Evolutionary conservation across 2,888 invertebrate species (phyloP).

Genomic region (Carpatolechia fugitivella): DNA sequence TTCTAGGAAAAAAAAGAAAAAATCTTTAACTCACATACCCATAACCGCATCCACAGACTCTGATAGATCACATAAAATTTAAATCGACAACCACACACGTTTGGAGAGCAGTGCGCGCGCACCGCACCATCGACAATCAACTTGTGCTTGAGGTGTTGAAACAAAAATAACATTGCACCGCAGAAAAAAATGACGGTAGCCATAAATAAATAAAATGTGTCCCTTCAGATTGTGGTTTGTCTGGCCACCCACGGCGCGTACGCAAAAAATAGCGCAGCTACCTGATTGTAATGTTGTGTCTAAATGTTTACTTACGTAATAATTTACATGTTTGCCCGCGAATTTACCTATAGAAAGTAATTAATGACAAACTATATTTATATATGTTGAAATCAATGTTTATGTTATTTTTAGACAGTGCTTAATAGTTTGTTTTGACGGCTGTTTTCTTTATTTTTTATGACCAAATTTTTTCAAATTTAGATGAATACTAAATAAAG

Average conservation of each 20-base stretch:
- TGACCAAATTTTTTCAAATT: no score
- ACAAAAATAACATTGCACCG: slow-evolving; percentile 20
- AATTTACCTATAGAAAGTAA: not conserved
- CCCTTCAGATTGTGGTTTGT: slow-evolving; percentile 23
- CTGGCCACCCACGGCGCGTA: slow-evolving; percentile 39
- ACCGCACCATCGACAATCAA: slow-evolving; percentile 5
- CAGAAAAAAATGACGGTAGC: slow-evolving; percentile 28
- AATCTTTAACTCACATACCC: no score
- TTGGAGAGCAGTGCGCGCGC: not conserved
- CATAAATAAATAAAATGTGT: slow-evolving; percentile 35
- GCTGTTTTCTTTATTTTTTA: no score
- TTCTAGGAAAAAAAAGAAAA: no score
- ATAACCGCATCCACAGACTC: no score
- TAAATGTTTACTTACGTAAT: slow-evolving; percentile 4
- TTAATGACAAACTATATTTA: no score
- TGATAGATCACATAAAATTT: no score
- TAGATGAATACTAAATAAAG: no score
- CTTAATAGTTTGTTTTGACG: no score
- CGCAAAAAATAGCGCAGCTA: slow-evolving; percentile 35
- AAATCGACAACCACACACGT: not conserved
- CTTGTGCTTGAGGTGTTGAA: slow-evolving; percentile 9
- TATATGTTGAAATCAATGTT: no score
- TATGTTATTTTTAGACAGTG: no score
- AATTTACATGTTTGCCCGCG: not conserved
- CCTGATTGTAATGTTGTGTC: slow-evolving; percentile 9